Evolutionary conservation across 2,797 vertebrate species (phyloP), one percentile per base, ranked within the genome.

Genomic region (Sebastes taczanowskii): DNA sequence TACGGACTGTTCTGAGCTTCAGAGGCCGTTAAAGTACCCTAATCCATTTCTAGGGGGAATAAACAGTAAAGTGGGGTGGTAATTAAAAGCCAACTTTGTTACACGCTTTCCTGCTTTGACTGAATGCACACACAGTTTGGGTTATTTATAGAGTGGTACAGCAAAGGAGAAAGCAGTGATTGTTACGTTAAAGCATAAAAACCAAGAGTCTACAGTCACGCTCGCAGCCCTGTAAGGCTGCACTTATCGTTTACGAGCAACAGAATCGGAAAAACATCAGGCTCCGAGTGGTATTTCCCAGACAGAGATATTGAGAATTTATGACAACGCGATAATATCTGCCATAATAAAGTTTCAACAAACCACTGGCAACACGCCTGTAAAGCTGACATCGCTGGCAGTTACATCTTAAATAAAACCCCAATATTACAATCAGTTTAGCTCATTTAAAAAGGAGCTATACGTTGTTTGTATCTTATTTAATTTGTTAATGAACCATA

Each of bases 11-110:
- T 85, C 63, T 42, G 62, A 77, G 75, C 64, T 1, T 20, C n/a
- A 60, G 46, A 55, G 46, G 72, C 74, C 11, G 59, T 81, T 69
- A 61, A 77, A 82, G 13, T 10, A 13, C 42, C 35, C 8, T 76
- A 71, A 89, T 81, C 82, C 56, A 63, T 80, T 83, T 85, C 27
- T 55, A 27, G 53, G 73, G 78, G 77, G n/a, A 62, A 80, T 81
- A 84, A 83, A 88, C 71, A 62, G 67, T 67, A 65, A 71, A 82
- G 74, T 35, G 27, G 52, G 35, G 23, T 32, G 75, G 59, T 74
- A 77, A 89, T 87, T 83, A 82, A 87, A 77, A 82, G 23, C 16
- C 62, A 70, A 88, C 81, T 70, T 79, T 77, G 69, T 85, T 34
- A 49, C 60, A 61, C 3, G 0, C 52, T 29, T 81, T 69, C 64